Conservation (phyloP, 2,888 invertebrate genomes). For the Netelia inedita region DNA sequence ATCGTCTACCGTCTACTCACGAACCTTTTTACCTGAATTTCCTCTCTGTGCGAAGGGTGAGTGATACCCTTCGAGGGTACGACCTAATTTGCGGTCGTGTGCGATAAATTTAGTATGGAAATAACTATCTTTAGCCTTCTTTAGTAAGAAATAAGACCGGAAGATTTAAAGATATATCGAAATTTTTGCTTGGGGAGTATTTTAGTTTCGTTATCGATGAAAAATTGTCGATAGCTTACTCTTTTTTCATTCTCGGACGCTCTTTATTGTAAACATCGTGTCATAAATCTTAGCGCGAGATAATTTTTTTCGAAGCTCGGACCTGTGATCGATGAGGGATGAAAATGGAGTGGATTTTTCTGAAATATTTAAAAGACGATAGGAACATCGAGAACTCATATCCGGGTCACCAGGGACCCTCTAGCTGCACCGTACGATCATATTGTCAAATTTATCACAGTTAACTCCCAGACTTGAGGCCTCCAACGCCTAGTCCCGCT, state of each 20-base stretch:
- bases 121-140: neutral
- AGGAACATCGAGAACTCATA: slow-evolving; percentile 8
- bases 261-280: too few relatives aligned
- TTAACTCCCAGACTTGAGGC: slow-evolving; percentile 43
- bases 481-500: slow-evolving; percentile 26
- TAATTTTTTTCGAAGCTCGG: too few relatives aligned
- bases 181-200: neutral
- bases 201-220: neutral
- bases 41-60: neutral
- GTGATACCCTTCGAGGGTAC: neutral
- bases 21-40: neutral
- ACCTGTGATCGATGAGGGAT: too few relatives aligned
- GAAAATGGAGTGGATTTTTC: too few relatives aligned
- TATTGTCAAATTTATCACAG: slow-evolving; percentile 59
- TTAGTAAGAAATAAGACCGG: too few relatives aligned
- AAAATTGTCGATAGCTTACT: neutral
- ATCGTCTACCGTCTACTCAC: slow-evolving; percentile 15
- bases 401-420: neutral
- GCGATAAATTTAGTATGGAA: neutral
- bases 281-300: too few relatives aligned
- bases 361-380: neutral
- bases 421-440: slow-evolving; percentile 11
- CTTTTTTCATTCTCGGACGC: neutral
- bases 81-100: neutral
- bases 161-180: neutral